Evolutionary conservation across 1,140 invertebrate species (phyloP).

Genomic region (Drosophila lacertosa): DNA sequence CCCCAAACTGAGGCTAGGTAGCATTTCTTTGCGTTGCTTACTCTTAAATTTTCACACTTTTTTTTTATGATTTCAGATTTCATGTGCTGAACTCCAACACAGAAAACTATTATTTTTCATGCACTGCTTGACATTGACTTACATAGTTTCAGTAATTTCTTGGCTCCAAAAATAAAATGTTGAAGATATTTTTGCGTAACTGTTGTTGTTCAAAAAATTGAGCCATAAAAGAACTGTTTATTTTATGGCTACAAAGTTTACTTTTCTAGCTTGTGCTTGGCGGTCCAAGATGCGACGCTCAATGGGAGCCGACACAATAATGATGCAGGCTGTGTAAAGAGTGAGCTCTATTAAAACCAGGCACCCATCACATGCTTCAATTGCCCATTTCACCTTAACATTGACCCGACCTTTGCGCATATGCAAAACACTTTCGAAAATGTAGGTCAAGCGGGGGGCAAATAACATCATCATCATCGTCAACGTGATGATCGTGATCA

Average conservation of each 20-base stretch:
- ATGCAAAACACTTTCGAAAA: slow-evolving; percentile 32
- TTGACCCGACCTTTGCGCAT: slow-evolving; percentile 58
- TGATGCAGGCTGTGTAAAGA: background rate
- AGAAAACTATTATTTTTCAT: slow-evolving; percentile 37
- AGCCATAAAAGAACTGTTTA: slow-evolving; percentile 23
- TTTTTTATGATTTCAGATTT: slow-evolving; percentile 30
- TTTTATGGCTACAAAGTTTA: background rate
- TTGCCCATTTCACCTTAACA: slow-evolving; percentile 65
- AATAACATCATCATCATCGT: slow-evolving; percentile 5
- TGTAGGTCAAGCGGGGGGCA: slow-evolving; percentile 49
- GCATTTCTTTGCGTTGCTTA: slow-evolving; percentile 39
- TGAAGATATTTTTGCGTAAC: slow-evolving; percentile 6
- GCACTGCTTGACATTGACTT: slow-evolving; percentile 48
- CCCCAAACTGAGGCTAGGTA: slow-evolving; percentile 29
- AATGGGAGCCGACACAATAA: background rate
- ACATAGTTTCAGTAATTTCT: slow-evolving; percentile 32
- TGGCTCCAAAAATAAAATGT: no score
- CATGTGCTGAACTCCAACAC: slow-evolving; percentile 28
- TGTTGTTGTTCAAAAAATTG: slow-evolving; percentile 4
- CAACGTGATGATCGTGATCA: background rate
- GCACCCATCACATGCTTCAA: background rate
- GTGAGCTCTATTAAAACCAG: slow-evolving; percentile 4
- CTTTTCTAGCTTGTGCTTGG: background rate
- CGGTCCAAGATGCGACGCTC: background rate
- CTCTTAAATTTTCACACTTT: slow-evolving; percentile 41